Percentiles rank a stretch among this genome's conserved stretches.
These are phyloP conservation scores for Dermochelys coriacea DNA, from an alignment of 2,797 vertebrate genomes.

Conservation along the genomic window DNA sequence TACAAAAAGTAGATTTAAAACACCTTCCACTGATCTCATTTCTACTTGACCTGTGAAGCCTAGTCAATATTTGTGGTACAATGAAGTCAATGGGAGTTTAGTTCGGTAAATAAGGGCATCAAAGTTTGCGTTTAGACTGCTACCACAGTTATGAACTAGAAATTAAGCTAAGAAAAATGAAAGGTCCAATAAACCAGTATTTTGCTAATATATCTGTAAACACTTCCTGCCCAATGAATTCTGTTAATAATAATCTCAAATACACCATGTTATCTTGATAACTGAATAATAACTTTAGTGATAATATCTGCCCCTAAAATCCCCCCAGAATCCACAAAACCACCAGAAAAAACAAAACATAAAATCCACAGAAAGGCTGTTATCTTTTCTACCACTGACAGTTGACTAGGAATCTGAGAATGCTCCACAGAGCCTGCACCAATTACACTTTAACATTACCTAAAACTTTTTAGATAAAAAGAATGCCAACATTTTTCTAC, in stretches of 20 bases:
- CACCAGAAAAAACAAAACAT: not conserved
- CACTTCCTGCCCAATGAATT: conserved; percentile 21
- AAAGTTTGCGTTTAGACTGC: conserved; percentile 38
- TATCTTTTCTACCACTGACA: not conserved
- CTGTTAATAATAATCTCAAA: conserved; percentile 4
- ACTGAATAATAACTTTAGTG: not conserved
- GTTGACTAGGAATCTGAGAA: not conserved
- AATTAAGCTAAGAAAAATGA: conserved; percentile 38
- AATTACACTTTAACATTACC: not conserved
- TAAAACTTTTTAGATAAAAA: not conserved
- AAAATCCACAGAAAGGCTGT: not conserved
- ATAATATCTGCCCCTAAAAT: not conserved
- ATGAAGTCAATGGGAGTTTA: conserved; percentile 33
- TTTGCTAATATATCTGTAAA: conserved; percentile 15
- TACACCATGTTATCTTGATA: not conserved
- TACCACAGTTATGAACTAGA: not conserved
- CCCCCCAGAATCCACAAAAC: too few relatives aligned
- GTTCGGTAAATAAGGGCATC: conserved; percentile 15
- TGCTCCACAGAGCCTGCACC: not conserved
- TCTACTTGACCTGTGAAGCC: conserved; percentile 27
- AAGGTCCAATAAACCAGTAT: conserved; percentile 34
- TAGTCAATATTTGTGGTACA: not conserved
- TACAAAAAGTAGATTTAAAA: conserved; percentile 41
- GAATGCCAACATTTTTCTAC: not conserved
- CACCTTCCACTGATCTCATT: not conserved